Conservation (phyloP, 2,888 invertebrate species). For the Spatulosminthurus flaviceps region DNA sequence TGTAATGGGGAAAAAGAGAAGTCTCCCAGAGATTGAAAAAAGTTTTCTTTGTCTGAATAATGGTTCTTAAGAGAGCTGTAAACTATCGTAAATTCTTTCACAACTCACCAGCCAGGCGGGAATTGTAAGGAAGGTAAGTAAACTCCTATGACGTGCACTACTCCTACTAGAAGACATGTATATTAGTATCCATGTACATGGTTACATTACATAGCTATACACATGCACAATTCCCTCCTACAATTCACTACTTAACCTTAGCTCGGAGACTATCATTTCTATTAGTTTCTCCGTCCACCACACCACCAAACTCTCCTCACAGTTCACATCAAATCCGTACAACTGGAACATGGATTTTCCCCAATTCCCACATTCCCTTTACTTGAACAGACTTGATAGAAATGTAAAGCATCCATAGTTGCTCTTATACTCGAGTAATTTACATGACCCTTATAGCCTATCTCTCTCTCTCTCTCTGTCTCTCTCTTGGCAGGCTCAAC, state of each 20-base stretch:
- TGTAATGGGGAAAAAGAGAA: conserved; percentile 53
- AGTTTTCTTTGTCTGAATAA: conserved; percentile 57
- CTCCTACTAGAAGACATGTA: too few species aligned
- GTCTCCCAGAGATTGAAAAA: conserved; percentile 52
- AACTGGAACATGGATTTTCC: too few species aligned
- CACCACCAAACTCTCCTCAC: not conserved
- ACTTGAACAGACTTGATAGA: not conserved
- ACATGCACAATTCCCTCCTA: not conserved
- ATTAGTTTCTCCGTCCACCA: not conserved
- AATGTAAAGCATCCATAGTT: not conserved
- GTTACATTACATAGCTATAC: too few species aligned
- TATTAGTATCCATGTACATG: too few species aligned
- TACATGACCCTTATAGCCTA: not conserved
- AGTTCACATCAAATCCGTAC: not conserved
- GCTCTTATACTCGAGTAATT: not conserved
- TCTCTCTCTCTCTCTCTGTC: too few species aligned
- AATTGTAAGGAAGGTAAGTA: conserved; percentile 42
- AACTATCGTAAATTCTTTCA: conserved; percentile 59
- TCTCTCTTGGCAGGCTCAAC: too few species aligned
- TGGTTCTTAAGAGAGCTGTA: conserved; percentile 58
- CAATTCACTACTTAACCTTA: conserved; percentile 5
- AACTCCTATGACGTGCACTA: conserved; percentile 16
- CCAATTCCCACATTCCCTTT: too few species aligned
- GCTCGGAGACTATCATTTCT: conserved; percentile 6
- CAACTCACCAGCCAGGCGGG: conserved; percentile 56